phyloP scores from a whole-genome alignment of 2,113 vertebrate species.

The Syngnathus typhle region DNA sequence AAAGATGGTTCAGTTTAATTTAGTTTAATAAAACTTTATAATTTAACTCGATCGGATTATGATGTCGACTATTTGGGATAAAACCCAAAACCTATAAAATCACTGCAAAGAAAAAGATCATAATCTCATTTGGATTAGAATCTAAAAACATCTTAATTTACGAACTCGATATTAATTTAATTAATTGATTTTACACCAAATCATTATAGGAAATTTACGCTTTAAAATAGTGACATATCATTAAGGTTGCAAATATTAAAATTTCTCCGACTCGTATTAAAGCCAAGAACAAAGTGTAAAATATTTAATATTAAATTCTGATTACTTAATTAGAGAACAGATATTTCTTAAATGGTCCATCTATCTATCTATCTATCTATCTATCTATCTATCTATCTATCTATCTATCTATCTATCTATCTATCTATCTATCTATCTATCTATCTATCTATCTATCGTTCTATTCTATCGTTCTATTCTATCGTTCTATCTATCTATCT shows the following conservation, averaged over 20 bases:
- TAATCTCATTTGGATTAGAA: not conserved
- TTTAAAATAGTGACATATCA: not conserved
- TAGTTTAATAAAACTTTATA: too few species aligned
- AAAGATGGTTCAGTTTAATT: not conserved
- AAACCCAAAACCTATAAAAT: conserved; percentile 4
- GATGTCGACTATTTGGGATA: conserved; percentile 23
- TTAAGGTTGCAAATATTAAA: not conserved
- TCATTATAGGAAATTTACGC: not conserved
- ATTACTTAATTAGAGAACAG: not conserved
- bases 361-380: too few species aligned
- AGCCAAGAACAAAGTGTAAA: too few species aligned
- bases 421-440: too few species aligned
- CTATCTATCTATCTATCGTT: not conserved
- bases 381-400: not conserved
- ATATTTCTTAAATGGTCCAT: not conserved
- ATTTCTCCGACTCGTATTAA: not conserved
- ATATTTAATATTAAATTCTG: too few species aligned
- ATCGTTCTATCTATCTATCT: too few species aligned
- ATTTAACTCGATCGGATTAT: conserved; percentile 13
- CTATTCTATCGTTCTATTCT: too few species aligned
- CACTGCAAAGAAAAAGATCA: not conserved
- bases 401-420: not conserved
- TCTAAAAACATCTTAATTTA: not conserved
- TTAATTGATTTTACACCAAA: not conserved
- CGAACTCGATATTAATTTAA: not conserved